Base-by-base conservation (phyloP, 2,888 invertebrate species). In the Epirrhoe tristata region DNA sequence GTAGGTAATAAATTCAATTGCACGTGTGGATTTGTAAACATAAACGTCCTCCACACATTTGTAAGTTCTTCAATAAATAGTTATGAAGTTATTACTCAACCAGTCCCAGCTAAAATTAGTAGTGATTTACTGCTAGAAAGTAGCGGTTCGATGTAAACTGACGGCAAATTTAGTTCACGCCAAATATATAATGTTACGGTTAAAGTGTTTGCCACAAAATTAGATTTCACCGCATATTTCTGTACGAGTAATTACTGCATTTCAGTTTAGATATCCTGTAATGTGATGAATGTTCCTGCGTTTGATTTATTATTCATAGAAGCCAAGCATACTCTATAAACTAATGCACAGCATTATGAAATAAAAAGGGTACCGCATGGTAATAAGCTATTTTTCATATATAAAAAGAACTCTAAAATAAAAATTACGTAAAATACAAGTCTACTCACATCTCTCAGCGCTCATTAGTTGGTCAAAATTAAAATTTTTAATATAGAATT, bases 161-260 rank as follows among this genome's bases (percentile, higher is more conserved):
- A 71, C 67, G 67, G 69, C 64, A 74, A 70, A 75, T 77, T 78
- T 76, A 76, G 75, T 74, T 75, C 74, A 71, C 70, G 71, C 73
- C 73, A 74, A 76, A 76, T 71, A 73, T 74, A 77, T 73, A 74
- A 72, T 55, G 63, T 66, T 63, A 63, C 66, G 62, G 43, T 56
- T 69, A 66, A 65, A 62, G 69, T 63, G 60, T 68, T 60, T 17
- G 48, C 57, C 43, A 55, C 64, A 58, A 64, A 68, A 36, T 68
- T 68, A 68, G 68, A 68, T 58, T 58, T 53, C n/a, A 12, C 46
- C 34, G 64, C 63, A 68, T 68, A 64, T 64, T 64, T 68, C 61
- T 68, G 61, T 52, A 36, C 46, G 59, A 59, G 52, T 63, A 68
- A 64, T 68, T 60, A 54, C 61, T 46, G 61, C 36, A 43, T 58